phyloP scores from a whole-genome alignment of 2,113 vertebrate species.

The Calcarius ornatus region DNA sequence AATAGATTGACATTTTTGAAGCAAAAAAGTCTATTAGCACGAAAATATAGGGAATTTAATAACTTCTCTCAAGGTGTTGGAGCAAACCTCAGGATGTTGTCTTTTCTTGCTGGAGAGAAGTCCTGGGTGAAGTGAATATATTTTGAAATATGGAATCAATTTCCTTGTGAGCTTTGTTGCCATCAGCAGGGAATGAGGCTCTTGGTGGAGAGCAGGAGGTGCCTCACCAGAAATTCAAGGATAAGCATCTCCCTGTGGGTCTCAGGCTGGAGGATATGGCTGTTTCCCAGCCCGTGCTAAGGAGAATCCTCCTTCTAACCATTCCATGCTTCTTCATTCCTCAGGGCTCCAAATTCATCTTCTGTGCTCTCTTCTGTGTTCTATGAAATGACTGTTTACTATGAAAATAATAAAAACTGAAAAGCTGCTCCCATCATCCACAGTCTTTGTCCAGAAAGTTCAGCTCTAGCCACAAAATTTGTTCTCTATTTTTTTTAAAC shows the following conservation, averaged over 20 bases:
- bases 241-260: background rate
- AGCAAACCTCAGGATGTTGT: background rate
- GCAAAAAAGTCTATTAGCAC: background rate
- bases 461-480: background rate
- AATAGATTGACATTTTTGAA: constrained; percentile 25
- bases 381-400: background rate
- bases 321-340: background rate
- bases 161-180: background rate
- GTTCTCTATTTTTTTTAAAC: background rate
- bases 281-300: background rate
- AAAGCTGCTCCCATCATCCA: background rate
- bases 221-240: background rate
- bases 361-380: background rate
- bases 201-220: background rate
- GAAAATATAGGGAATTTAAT: background rate
- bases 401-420: background rate
- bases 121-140: background rate
- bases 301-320: background rate
- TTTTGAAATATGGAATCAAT: constrained; percentile 15
- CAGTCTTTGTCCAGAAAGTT: background rate
- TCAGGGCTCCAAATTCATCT: background rate
- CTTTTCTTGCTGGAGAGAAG: background rate
- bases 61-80: background rate
- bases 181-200: background rate
- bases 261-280: background rate